Evolutionary conservation across 2,888 invertebrate genomes (phyloP).

Genomic region (Penaeus monodon): DNA sequence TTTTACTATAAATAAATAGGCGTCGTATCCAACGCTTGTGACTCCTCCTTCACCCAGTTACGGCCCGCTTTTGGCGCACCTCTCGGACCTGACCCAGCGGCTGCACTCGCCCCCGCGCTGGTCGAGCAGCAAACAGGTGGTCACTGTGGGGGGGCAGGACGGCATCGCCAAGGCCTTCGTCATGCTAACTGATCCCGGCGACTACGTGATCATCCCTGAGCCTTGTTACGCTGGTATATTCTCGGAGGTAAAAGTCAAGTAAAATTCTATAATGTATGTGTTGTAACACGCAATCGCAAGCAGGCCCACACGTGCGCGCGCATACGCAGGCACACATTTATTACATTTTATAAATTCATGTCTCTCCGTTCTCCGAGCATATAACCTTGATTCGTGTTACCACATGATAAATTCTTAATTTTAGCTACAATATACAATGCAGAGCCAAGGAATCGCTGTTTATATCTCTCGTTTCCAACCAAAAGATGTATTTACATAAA

Average conservation of each 20-base stretch:
- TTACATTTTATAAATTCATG: too few species aligned
- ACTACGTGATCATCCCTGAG: constrained; percentile 79
- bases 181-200: constrained; percentile 79
- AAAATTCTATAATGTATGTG: not conserved
- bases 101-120: constrained; percentile 78
- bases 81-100: constrained; percentile 77
- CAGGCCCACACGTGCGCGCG: too few species aligned
- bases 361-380: not conserved
- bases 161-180: constrained; percentile 82
- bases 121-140: constrained; percentile 73
- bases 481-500: not conserved
- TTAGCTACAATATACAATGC: too few species aligned
- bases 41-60: constrained; percentile 70
- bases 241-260: constrained; percentile 74
- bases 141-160: constrained; percentile 83
- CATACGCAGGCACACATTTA: not conserved
- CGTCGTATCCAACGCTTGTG: too few species aligned
- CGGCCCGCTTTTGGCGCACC: constrained; percentile 74
- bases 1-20: too few species aligned
- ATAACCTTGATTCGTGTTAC: not conserved
- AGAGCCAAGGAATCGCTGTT: too few species aligned
- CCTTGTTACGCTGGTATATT: constrained; percentile 81
- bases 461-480: not conserved
- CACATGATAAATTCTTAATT: too few species aligned
- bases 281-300: not conserved